Percentiles rank a stretch among this genome's conserved stretches.
phyloP scores from a whole-genome alignment of 2,113 vertebrate genomes.

The Plotosus lineatus region DNA sequence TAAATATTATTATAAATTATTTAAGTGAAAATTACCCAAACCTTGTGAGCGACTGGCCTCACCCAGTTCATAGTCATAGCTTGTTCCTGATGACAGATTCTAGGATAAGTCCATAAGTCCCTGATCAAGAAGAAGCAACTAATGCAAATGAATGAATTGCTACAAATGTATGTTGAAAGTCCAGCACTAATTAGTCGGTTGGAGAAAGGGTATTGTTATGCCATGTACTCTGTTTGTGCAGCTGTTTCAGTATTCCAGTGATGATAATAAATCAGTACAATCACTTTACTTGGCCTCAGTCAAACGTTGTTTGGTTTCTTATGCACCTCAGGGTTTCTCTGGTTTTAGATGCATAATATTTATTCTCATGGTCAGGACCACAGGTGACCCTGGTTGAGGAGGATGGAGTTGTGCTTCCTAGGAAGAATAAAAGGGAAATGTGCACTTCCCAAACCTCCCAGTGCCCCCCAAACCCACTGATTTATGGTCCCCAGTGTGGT shows the following conservation, averaged over 20 bases:
- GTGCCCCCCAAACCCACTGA: conserved; percentile 66
- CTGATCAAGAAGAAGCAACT: neutral
- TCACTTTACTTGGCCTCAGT: conserved; percentile 12
- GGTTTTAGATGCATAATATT: conserved; percentile 68
- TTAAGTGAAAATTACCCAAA: neutral
- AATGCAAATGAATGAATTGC: neutral
- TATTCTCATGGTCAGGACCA: conserved; percentile 69
- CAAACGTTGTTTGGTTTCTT: conserved; percentile 34
- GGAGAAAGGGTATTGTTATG: conserved; percentile 27
- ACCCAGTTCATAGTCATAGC: neutral
- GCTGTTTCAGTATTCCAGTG: conserved; percentile 10
- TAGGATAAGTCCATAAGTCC: neutral
- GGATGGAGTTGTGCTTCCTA: conserved; percentile 70
- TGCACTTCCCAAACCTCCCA: conserved; percentile 78
- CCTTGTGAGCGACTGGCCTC: neutral
- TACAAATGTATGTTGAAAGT: neutral
- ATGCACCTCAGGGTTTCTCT: conserved; percentile 54
- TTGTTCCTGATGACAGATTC: neutral
- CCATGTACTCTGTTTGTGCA: conserved; percentile 24
- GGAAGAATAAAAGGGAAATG: conserved; percentile 76
- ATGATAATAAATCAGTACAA: conserved; percentile 34
- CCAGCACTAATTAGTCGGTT: neutral
- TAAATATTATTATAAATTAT: conserved; percentile 3
- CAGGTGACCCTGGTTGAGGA: conserved; percentile 64
- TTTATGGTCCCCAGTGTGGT: conserved; percentile 68